Evolutionary conservation across 2,113 vertebrate species (phyloP).

Genomic region (Addax nasomaculatus): DNA sequence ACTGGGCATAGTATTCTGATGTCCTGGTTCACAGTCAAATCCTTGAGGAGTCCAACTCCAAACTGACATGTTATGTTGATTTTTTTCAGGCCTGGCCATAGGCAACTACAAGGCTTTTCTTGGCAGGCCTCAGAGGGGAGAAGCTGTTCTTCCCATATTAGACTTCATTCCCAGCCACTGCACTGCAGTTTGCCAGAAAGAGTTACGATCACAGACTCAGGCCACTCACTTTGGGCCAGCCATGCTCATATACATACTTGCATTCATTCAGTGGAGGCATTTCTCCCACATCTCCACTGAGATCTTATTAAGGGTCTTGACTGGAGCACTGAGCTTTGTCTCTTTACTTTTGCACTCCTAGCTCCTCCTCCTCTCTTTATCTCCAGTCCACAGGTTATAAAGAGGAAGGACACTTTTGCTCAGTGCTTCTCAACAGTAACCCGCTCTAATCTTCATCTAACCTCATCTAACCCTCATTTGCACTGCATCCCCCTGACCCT

Average conservation of each 20-base stretch:
- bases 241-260: background rate
- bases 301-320: background rate
- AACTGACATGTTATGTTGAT: background rate
- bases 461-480: background rate
- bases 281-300: background rate
- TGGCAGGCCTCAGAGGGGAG: background rate
- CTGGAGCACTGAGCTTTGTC: background rate
- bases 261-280: background rate
- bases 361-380: background rate
- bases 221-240: background rate
- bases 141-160: background rate
- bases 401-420: background rate
- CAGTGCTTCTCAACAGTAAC: background rate
- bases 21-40: background rate
- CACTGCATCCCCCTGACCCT: background rate
- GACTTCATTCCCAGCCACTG: background rate
- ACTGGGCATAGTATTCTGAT: background rate
- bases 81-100: background rate
- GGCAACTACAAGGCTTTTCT: background rate
- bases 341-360: background rate
- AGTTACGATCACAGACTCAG: background rate
- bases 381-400: background rate
- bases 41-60: background rate
- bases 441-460: background rate
- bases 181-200: background rate